Conservation (phyloP, 53 echinoderm and acorn worm species). For the Pentamera pediparva region DNA sequence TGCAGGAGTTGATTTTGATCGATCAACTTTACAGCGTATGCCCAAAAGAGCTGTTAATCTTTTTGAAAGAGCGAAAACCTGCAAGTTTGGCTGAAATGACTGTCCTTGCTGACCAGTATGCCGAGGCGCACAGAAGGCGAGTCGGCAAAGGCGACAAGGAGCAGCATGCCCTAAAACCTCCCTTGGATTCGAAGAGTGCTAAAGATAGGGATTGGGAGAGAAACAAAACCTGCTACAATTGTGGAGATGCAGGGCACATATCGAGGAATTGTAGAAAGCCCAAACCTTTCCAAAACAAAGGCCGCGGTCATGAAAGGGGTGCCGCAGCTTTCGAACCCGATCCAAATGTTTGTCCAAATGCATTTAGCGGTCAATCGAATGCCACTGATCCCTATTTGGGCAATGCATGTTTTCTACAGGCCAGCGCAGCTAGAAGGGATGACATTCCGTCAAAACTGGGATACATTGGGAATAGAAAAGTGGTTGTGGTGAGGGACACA, state of each 20-base stretch:
- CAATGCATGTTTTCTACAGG: no score
- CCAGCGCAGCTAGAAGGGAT: no score
- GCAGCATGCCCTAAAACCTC: neutral
- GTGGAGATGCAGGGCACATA: neutral
- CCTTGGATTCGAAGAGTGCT: neutral
- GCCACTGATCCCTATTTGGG: no score
- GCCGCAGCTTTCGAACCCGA: no score
- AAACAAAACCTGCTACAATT: neutral
- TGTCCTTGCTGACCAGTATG: conserved; percentile 44
- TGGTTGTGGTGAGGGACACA: conserved; percentile 3
- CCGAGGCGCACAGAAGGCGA: conserved; percentile 37
- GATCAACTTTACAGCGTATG: conserved; percentile 48
- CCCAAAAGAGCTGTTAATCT: conserved; percentile 39
- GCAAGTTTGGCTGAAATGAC: conserved; percentile 9
- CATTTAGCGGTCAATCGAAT: no score
- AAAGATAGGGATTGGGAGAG: neutral
- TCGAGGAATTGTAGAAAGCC: neutral
- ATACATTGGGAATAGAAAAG: neutral
- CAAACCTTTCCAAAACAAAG: neutral
- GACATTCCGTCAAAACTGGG: neutral
- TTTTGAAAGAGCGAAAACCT: conserved; percentile 57
- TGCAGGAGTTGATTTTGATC: conserved; percentile 33
- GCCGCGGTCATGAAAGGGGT: neutral
- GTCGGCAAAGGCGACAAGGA: neutral
- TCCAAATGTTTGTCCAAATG: no score